Evolutionary conservation across 1,140 invertebrate species (phyloP).

Genomic region (Platyscapa corneri): DNA sequence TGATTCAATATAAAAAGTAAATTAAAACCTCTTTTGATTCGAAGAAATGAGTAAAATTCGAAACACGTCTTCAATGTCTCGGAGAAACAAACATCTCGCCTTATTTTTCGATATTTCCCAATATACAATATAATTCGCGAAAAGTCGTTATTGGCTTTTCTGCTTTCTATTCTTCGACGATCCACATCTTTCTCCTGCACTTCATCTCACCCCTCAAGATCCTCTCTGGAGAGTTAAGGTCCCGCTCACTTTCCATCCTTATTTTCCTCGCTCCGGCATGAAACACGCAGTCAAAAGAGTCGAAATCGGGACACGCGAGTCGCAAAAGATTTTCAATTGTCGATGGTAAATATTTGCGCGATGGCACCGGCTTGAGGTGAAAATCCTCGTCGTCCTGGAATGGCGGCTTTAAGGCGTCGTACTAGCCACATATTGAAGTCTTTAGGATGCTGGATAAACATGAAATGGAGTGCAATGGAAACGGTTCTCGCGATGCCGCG

Average conservation of each 20-base stretch:
- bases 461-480: constrained; percentile 40
- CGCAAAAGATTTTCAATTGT: constrained; percentile 45
- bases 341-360: constrained; percentile 39
- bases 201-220: too few relatives aligned
- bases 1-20: background rate
- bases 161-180: constrained; percentile 1
- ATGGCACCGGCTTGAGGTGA: background rate
- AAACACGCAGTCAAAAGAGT: constrained; percentile 38
- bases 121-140: constrained; percentile 23
- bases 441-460: constrained; percentile 36
- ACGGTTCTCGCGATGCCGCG: background rate
- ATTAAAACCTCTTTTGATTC: background rate
- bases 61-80: background rate
- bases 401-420: background rate
- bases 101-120: constrained; percentile 16
- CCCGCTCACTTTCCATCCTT: background rate
- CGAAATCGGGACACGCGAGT: background rate
- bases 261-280: constrained; percentile 16
- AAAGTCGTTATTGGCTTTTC: constrained; percentile 41
- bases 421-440: constrained; percentile 21
- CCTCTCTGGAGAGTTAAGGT: background rate
- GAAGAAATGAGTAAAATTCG: background rate
- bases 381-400: background rate
- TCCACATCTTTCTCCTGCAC: background rate
- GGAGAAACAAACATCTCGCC: background rate